Conservation (phyloP, 2,797 vertebrate species). For the Podarcis lilfordi region DNA sequence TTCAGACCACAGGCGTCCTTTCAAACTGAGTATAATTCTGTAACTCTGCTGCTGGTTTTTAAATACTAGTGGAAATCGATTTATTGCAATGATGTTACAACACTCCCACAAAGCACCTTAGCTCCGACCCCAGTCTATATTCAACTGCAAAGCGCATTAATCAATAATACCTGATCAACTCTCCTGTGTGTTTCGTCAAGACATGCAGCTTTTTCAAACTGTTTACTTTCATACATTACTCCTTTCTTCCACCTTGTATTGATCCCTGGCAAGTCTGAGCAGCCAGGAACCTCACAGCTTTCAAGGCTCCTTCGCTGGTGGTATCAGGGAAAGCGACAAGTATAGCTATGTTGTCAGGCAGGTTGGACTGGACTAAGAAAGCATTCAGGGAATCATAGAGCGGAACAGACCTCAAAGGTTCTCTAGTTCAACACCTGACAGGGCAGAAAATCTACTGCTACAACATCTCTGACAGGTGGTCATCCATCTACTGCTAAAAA, state of each 20-base stretch:
- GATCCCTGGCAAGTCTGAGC: no score
- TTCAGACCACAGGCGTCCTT: slow-evolving; percentile 35
- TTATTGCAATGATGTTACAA: slow-evolving; percentile 53
- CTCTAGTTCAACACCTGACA: not conserved
- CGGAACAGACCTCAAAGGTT: not conserved
- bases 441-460: not conserved
- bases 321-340: not conserved
- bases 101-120: slow-evolving; percentile 60
- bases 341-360: no score
- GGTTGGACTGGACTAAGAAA: not conserved
- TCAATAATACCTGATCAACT: slow-evolving; percentile 61
- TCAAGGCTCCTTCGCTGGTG: no score
- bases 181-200: slow-evolving; percentile 51
- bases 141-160: slow-evolving; percentile 46
- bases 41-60: not conserved
- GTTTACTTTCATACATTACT: slow-evolving; percentile 31
- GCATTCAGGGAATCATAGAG: not conserved
- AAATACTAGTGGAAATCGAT: slow-evolving; percentile 49
- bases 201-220: slow-evolving; percentile 30
- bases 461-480: not conserved
- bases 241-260: accelerated
- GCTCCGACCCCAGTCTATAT: slow-evolving; percentile 55
- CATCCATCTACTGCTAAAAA: not conserved
- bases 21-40: slow-evolving; percentile 20
- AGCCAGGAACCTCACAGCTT: not conserved